Evolutionary conservation across 1,140 invertebrate genomes (phyloP).

Genomic region (Bombus confusus): DNA sequence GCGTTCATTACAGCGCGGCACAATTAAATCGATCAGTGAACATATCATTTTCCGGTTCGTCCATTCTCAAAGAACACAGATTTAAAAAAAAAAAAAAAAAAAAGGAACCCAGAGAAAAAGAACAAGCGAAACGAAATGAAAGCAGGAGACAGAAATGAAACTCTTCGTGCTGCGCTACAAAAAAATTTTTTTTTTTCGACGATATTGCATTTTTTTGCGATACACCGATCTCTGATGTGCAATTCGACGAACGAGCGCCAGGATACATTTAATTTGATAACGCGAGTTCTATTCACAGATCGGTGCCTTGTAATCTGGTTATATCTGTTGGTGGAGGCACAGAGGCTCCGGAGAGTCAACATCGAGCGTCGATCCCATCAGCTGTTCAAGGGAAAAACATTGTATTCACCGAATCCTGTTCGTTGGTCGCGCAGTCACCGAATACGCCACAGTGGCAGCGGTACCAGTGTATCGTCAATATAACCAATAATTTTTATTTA

Average conservation of each 20-base stretch:
- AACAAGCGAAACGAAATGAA: neutral
- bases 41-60: too few species aligned
- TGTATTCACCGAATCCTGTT: neutral
- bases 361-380: neutral
- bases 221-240: too few species aligned
- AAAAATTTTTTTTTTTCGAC: neutral
- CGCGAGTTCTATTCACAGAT: neutral
- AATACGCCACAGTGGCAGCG: neutral
- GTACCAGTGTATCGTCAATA: neutral
- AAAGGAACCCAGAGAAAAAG: neutral
- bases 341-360: conserved; percentile 7
- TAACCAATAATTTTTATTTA: neutral
- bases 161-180: neutral
- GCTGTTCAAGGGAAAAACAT: neutral
- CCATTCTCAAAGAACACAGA: too few species aligned
- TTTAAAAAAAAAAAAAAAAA: neutral
- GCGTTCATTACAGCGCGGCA: neutral
- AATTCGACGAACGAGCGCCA: neutral
- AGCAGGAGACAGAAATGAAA: neutral
- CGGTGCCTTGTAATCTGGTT: conserved; percentile 14
- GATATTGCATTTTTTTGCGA: neutral
- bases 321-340: neutral
- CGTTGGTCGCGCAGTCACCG: neutral
- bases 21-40: neutral
- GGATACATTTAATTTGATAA: conserved; percentile 25